Evolutionary conservation across 2,888 invertebrate genomes (phyloP).

Genomic region (Camptogramma bilineatum): DNA sequence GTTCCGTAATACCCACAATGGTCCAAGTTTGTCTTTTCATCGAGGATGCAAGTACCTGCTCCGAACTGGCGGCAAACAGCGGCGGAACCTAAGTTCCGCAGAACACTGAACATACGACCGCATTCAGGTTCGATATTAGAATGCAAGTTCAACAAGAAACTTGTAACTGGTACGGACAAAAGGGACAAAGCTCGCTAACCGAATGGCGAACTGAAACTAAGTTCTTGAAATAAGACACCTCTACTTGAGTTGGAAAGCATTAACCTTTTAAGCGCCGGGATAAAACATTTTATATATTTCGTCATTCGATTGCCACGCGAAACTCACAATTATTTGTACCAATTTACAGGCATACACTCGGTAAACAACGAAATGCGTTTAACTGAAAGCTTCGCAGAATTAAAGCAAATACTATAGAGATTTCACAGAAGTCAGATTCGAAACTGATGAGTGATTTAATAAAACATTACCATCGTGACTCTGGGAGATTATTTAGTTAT

Average conservation of each 20-base stretch:
- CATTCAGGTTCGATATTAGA: constrained; percentile 55
- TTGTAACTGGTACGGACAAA: constrained; percentile 42
- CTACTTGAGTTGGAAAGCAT: constrained; percentile 1
- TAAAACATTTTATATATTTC: constrained; percentile 12
- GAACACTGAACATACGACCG: constrained; percentile 47
- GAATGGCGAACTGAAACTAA: constrained; percentile 33
- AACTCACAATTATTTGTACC: constrained; percentile 49
- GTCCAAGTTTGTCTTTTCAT: constrained; percentile 62
- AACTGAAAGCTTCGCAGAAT: constrained; percentile 33
- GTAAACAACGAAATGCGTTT: constrained; percentile 35
- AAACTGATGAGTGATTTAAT: neutral
- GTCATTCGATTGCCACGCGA: neutral
- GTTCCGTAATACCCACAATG: constrained; percentile 60
- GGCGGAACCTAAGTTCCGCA: constrained; percentile 50
- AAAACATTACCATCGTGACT: neutral
- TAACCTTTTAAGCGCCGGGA: constrained; percentile 10
- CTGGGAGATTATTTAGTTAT: neutral
- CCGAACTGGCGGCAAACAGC: constrained; percentile 55
- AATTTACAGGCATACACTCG: constrained; percentile 39
- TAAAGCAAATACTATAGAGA: neutral
- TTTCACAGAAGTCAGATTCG: neutral
- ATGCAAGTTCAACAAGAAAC: constrained; percentile 53
- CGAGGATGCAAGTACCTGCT: constrained; percentile 53
- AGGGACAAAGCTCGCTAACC: constrained; percentile 37
- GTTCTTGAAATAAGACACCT: constrained; percentile 28